phyloP scores from a whole-genome alignment of 2,113 vertebrate species.

The Myodes glareolus region DNA sequence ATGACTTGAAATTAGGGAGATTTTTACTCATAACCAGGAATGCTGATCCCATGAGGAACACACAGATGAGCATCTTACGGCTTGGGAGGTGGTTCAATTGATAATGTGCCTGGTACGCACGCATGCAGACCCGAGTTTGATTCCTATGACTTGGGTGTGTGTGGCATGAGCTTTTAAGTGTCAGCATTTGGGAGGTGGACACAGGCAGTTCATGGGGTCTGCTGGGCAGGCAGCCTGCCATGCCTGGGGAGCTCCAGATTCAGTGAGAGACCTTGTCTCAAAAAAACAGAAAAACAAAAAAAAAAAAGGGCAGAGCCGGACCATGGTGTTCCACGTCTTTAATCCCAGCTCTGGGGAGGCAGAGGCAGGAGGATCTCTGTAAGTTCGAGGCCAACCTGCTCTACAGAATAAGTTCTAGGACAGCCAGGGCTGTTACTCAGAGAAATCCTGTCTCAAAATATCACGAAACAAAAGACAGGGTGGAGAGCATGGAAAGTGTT shows the following conservation, averaged over 20 bases:
- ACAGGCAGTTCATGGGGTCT: neutral
- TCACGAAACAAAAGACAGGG: neutral
- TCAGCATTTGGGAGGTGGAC: neutral
- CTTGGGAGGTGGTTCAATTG: neutral
- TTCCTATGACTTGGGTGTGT: too few species aligned
- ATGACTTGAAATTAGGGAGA: neutral
- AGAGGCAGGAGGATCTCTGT: neutral
- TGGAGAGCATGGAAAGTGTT: neutral
- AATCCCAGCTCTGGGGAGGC: neutral
- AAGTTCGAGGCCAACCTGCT: neutral
- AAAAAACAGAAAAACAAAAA: too few species aligned
- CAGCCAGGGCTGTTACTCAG: neutral
- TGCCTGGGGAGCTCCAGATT: neutral
- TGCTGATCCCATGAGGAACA: neutral
- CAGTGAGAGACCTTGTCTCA: neutral
- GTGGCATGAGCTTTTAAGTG: neutral
- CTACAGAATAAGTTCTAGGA: neutral
- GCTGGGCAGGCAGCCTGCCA: too few species aligned
- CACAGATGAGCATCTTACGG: neutral
- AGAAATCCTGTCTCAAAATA: neutral
- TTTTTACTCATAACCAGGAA: neutral
- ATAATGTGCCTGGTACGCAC: too few species aligned
- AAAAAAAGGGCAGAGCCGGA: neutral
- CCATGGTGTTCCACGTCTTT: fast-evolving
- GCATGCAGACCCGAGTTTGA: neutral